A percentile compares a stretch with the other conserved stretches of the same genome.
These are phyloP conservation scores for Cervus canadensis DNA, from an alignment of 2,113 vertebrate genomes.

Conservation along the genomic window DNA sequence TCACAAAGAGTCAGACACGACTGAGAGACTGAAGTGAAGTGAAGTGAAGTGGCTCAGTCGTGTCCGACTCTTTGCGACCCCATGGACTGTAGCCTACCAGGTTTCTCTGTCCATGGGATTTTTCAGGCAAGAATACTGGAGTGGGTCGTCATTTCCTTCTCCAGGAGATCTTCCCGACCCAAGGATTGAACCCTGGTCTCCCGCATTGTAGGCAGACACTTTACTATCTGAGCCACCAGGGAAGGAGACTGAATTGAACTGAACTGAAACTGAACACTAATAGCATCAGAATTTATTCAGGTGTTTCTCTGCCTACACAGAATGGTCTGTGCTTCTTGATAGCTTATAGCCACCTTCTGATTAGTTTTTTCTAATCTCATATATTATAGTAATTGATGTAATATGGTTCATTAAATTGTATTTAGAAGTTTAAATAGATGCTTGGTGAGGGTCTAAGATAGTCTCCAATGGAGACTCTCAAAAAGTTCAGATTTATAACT, in stretches of 20 bases:
- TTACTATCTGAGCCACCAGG: not conserved
- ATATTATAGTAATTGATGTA: not conserved
- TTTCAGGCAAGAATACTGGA: not conserved
- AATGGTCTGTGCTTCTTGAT: not conserved
- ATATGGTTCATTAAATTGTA: not conserved
- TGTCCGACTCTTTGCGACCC: not conserved
- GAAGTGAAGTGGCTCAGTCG: not conserved
- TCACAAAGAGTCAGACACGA: not conserved
- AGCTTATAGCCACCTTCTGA: not conserved
- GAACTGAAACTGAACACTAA: not conserved
- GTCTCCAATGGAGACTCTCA: not conserved
- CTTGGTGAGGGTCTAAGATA: not conserved
- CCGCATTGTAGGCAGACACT: rapidly evolving
- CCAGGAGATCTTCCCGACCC: not conserved
- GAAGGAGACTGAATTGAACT: not conserved
- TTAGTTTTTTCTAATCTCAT: not conserved
- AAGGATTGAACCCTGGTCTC: not conserved
- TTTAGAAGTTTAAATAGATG: not conserved
- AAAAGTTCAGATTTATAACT: not conserved
- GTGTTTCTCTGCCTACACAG: not conserved
- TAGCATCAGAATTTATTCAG: not conserved
- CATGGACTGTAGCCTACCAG: not conserved
- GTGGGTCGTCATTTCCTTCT: not conserved
- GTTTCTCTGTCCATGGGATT: not conserved
- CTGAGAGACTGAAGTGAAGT: not conserved